Base-by-base conservation (phyloP, 2,888 invertebrate genomes). In the Apodemia zela region DNA sequence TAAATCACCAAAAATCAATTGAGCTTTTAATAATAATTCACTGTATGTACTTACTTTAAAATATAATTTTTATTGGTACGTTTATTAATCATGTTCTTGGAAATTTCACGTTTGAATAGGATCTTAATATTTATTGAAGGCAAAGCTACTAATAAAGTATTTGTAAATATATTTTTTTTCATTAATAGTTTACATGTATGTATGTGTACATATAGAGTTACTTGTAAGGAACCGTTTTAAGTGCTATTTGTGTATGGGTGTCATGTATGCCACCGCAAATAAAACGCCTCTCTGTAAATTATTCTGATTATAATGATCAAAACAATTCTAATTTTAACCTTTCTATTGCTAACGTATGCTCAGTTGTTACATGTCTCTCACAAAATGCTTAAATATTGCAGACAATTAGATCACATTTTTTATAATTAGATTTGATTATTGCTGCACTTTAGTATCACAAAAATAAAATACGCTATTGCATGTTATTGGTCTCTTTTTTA, bases 91-190 rank as follows among this genome's bases (percentile, higher is more conserved):
- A 33, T 47, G 49, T 33, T 35, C 18, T 47, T 60, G 42, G 15
- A 45, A 47, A 47, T n/a, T 61, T 61, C 51, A 47, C 51, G 10
- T 61, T 35, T 49, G 49, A 49, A 35, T 35, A 15, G 61, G 51
- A 51, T 51, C 49, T 18, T 49, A 77, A 77, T 82, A 38, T 38
- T 38, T 38, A 81, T 75, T 79, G 77, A 80, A 11, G 21, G 51
- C 21, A 51, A 18, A 51, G 17, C 11, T 29, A 42, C 25, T 38
- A 21, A 54, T 49, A 6, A 57, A 42, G n/a, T 42, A 15, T 42
- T 42, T 62, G 89, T 91, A 89, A 83, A 89, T 89, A 91, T 81
- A 85, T 89, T 89, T 88, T 87, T 87, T 82, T 84, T 81, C 81
- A 82, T 81, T 80, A 77, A 82, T 73, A 79, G 79, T 81, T 15